A percentile compares a stretch with the other conserved stretches of the same genome.
Conservation (phyloP, 2,797 vertebrate species). For the Sebastes kiyomatsui region DNA sequence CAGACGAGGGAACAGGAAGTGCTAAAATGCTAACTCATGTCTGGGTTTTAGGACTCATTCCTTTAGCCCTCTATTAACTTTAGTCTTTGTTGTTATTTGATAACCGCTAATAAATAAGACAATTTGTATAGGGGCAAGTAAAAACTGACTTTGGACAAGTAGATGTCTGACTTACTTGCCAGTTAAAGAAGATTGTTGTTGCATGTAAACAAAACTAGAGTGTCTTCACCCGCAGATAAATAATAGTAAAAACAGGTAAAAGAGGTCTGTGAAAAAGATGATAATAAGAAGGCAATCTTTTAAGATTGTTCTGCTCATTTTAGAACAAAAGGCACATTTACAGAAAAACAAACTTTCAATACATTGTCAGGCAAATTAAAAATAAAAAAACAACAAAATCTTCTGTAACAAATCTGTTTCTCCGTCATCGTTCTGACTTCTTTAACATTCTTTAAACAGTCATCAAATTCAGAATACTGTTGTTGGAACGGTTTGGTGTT, state of each 20-base stretch:
- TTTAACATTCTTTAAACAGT: slow-evolving; percentile 3
- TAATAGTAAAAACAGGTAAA: neutral
- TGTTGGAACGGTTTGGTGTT: slow-evolving; percentile 31
- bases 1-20: too few relatives aligned
- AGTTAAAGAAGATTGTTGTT: neutral
- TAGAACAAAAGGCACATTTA: slow-evolving; percentile 58
- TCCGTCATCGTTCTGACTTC: slow-evolving; percentile 21
- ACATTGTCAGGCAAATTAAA: slow-evolving; percentile 60
- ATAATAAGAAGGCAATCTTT: neutral
- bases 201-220: slow-evolving; percentile 41
- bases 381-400: slow-evolving; percentile 1
- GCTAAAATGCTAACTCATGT: too few relatives aligned
- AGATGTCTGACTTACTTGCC: too few relatives aligned
- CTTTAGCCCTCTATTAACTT: too few relatives aligned
- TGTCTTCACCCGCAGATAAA: slow-evolving; percentile 12
- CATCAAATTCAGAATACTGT: slow-evolving; percentile 56
- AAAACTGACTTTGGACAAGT: too few relatives aligned
- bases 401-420: slow-evolving; percentile 37
- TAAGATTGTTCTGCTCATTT: slow-evolving; percentile 60
- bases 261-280: slow-evolving; percentile 26
- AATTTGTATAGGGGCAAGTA: too few relatives aligned
- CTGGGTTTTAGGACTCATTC: too few relatives aligned
- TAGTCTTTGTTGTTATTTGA: too few relatives aligned
- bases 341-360: slow-evolving; percentile 45
- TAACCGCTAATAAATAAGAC: too few relatives aligned